phyloP scores from a whole-genome alignment of 2,888 invertebrate genomes.

The Mythimna loreyi region DNA sequence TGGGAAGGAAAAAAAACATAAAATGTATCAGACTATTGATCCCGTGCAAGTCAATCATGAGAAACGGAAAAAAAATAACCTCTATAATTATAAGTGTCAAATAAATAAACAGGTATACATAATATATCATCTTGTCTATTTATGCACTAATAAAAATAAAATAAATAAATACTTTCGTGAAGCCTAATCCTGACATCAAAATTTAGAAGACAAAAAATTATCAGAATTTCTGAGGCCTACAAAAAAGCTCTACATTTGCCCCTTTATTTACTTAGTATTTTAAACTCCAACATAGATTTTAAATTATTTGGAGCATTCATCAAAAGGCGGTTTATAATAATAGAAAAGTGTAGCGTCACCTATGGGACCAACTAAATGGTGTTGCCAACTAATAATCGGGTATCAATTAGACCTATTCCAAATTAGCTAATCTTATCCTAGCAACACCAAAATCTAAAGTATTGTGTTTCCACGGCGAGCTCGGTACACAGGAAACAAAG shows the following conservation, averaged over 20 bases:
- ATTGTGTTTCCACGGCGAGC: background rate
- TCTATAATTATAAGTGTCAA: slow-evolving; percentile 1
- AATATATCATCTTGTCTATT: slow-evolving; percentile 8
- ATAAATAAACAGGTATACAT: slow-evolving; percentile 18
- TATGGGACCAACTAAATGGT: background rate
- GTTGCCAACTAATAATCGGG: background rate
- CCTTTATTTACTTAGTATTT: background rate
- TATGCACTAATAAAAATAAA: slow-evolving; percentile 12
- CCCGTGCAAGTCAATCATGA: slow-evolving; percentile 33
- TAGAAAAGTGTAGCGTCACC: background rate
- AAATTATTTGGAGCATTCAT: background rate
- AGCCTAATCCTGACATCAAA: background rate
- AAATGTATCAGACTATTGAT: slow-evolving; percentile 61
- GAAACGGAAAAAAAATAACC: slow-evolving; percentile 13
- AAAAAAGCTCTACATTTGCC: background rate
- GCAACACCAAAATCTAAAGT: background rate
- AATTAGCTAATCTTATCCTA: background rate
- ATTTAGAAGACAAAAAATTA: background rate
- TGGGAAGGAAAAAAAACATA: slow-evolving; percentile 68
- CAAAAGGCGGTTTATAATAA: background rate
- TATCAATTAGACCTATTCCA: background rate
- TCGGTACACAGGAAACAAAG: slow-evolving; percentile 19
- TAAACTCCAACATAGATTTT: background rate
- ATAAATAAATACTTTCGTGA: slow-evolving; percentile 5
- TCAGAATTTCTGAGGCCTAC: background rate